Conservation (phyloP, 2,888 invertebrate genomes). For the Eilema griseolum region DNA sequence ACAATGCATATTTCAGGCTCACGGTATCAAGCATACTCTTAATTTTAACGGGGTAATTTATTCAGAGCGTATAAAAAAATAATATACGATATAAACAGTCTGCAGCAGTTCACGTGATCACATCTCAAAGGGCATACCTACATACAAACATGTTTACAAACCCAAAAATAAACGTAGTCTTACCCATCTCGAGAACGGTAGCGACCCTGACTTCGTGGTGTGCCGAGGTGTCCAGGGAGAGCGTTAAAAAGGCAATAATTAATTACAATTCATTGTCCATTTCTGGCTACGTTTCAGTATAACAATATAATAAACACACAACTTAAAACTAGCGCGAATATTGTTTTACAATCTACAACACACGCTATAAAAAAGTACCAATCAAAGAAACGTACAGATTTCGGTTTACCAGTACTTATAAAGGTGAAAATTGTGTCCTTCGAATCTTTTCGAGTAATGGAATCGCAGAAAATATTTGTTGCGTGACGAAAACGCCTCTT, state of each 20-base stretch:
- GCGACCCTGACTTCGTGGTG: slow-evolving; percentile 89
- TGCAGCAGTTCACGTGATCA: background rate
- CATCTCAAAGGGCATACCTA: background rate
- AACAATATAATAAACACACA: background rate
- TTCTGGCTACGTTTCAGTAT: slow-evolving; percentile 41
- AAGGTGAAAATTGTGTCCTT: no score
- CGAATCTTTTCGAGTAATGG: no score
- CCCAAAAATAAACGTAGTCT: slow-evolving; percentile 55
- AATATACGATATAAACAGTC: no score
- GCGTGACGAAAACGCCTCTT: no score
- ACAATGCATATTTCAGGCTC: no score
- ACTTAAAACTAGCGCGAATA: background rate
- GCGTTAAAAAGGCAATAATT: slow-evolving; percentile 87
- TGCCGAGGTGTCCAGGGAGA: slow-evolving; percentile 80
- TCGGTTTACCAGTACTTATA: no score
- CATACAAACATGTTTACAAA: background rate
- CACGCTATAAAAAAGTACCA: background rate
- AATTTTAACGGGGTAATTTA: background rate
- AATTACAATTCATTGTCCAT: slow-evolving; percentile 82
- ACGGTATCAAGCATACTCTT: background rate
- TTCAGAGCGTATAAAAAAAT: no score
- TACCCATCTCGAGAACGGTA: slow-evolving; percentile 92
- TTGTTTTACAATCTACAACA: slow-evolving; percentile 4
- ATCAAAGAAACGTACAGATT: background rate
- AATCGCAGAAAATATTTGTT: no score